phyloP scores from a whole-genome alignment of 2,113 vertebrate species.

The Elaphurus davidianus region DNA sequence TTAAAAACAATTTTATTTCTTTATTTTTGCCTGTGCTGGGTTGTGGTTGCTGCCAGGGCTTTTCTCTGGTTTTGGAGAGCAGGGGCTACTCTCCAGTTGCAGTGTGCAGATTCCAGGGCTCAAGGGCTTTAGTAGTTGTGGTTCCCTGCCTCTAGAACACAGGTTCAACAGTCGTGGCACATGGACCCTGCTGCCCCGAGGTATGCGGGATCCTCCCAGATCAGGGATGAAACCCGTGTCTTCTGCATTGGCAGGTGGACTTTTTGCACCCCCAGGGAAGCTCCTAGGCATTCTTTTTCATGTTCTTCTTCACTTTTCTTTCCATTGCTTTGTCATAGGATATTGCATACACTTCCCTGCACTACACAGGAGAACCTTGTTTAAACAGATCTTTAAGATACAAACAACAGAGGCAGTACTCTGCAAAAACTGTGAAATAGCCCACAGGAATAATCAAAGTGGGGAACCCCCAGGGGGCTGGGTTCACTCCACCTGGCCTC shows the following conservation, averaged over 20 bases:
- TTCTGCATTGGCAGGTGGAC: background rate
- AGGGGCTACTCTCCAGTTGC: no score
- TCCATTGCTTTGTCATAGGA: background rate
- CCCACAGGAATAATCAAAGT: background rate
- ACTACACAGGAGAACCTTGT: background rate
- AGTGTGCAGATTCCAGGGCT: no score
- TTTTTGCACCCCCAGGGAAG: background rate
- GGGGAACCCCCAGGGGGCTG: background rate
- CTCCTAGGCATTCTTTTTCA: background rate
- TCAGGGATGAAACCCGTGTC: background rate
- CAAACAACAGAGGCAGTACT: background rate
- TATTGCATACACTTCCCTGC: background rate
- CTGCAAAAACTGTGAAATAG: background rate
- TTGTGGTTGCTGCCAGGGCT: background rate
- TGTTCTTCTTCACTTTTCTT: background rate
- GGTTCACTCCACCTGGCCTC: background rate
- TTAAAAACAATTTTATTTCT: background rate
- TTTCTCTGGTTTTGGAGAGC: background rate
- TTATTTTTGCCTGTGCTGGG: background rate
- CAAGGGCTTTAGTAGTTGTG: background rate
- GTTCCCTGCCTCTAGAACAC: background rate
- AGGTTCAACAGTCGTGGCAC: background rate
- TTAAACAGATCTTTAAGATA: background rate
- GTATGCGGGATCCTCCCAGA: background rate
- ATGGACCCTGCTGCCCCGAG: background rate